Evolutionary conservation across 2,113 vertebrate genomes (phyloP), one percentile per base, ranked within the genome.

Genomic region (Tonatia bakeri): DNA sequence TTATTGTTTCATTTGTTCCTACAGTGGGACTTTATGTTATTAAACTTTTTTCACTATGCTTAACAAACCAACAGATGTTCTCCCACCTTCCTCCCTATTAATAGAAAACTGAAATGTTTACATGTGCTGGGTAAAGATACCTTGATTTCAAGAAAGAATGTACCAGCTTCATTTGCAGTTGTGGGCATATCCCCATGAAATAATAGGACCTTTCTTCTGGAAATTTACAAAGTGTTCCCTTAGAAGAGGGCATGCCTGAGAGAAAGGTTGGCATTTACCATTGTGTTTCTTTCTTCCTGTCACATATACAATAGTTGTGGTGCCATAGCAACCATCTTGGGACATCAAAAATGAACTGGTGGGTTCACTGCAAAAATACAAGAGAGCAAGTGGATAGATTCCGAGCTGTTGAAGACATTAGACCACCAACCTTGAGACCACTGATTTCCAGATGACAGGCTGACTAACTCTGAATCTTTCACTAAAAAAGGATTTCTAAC

Each of bases 11-110:
- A 50, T 69, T 70, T 84, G 9, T 43, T 43, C 11, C 15, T 77
- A 28, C 43, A 2, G 5, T 24, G 9, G 13, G 0, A 89, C 7
- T 2, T 2, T 19, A 0, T 20, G 5, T 59, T 65, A 19, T 24
- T 77, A 77, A 77, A 31, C 31, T 89, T 22, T 70, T 67, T 88
- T 31, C 45, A 4, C 11, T 38, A 43, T 36, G 14, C 28, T 70
- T 69, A 31, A n/a, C n/a, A 77, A 92, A 70, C 4, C 61, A 36
- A 16, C 15, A 17, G 20, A 20, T 6, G 28, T 38, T 65, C 4
- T 31, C 4, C 26, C 1, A 31, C 28, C 8, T 50, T 9, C 5
- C n/a, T 47, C 19, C 12, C 14, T 54, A n/a, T 40, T 72, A 81
- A 52, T 10, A 31, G 4, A 73, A 56, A 17, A n/a, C 8, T 87